These are phyloP conservation scores for Forbesichthys agassizii DNA, from an alignment of 2,113 vertebrate genomes.

Conservation along the genomic window DNA sequence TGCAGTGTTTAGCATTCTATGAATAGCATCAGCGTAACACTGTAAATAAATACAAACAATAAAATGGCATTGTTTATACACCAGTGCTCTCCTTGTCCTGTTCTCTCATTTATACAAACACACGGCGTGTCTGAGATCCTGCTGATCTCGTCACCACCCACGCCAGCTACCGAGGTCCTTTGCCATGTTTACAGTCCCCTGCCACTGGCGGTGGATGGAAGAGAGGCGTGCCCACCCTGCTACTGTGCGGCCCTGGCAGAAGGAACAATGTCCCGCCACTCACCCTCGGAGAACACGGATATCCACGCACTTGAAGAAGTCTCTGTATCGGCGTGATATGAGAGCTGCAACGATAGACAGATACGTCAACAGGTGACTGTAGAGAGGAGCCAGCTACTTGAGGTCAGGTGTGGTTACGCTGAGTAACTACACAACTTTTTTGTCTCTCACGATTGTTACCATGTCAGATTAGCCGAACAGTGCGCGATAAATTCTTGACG, in stretches of 20 bases:
- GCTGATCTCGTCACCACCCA: background rate
- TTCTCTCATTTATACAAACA: conserved; percentile 46
- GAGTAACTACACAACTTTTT: too few species aligned
- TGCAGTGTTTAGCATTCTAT: background rate
- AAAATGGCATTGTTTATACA: conserved; percentile 40
- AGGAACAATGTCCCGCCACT: conserved; percentile 36
- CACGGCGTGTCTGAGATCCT: conserved; percentile 57
- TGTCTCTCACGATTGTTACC: too few species aligned
- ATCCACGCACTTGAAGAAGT: conserved; percentile 25
- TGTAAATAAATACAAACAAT: conserved; percentile 46
- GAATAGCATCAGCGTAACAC: conserved; percentile 15
- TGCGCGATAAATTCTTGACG: too few species aligned
- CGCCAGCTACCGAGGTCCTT: too few species aligned
- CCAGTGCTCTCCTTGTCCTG: conserved; percentile 3
- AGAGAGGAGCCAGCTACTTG: too few species aligned
- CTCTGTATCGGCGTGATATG: background rate
- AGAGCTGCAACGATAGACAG: background rate
- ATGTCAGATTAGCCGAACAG: too few species aligned
- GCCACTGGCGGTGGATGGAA: conserved; percentile 22
- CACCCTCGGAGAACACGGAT: conserved; percentile 35
- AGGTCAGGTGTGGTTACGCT: too few species aligned
- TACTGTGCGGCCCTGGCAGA: background rate
- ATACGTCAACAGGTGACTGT: too few species aligned
- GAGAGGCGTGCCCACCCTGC: conserved; percentile 9
- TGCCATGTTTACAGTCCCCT: background rate